phyloP scores from a whole-genome alignment of 2,113 vertebrate species.

The Psittacula cyanocephala region DNA sequence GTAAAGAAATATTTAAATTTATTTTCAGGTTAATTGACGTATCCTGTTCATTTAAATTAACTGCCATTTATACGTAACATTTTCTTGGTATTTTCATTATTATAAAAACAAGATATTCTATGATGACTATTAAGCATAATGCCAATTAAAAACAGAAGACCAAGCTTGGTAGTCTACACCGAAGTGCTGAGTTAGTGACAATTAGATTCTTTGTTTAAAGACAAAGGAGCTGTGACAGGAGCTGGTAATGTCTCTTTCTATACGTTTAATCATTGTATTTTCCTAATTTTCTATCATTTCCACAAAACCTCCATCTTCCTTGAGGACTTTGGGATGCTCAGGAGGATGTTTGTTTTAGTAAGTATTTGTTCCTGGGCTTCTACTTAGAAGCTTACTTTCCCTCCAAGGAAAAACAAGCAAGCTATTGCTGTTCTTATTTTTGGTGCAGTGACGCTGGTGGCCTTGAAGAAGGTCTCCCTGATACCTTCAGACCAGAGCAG shows the following conservation, averaged over 20 bases:
- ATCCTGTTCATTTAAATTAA: neutral
- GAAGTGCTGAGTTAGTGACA: neutral
- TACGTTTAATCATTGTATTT: neutral
- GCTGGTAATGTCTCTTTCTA: neutral
- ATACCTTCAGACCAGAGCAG: neutral
- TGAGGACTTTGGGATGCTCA: neutral
- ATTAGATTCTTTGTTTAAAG: neutral
- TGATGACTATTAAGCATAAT: neutral
- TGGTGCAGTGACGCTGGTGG: accelerated
- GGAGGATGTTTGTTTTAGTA: neutral
- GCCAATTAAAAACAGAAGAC: neutral
- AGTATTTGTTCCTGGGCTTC: neutral
- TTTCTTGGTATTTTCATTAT: neutral
- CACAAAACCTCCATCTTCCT: neutral
- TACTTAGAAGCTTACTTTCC: neutral
- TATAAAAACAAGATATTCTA: neutral
- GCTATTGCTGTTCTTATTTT: neutral
- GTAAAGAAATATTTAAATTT: neutral
- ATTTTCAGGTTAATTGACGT: neutral
- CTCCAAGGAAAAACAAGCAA: neutral
- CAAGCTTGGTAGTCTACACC: neutral
- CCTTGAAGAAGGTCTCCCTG: neutral
- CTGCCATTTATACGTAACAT: neutral
- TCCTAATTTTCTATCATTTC: neutral
- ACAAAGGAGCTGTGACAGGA: neutral